A percentile compares a stretch with the other conserved stretches of the same genome.
phyloP scores from a whole-genome alignment of 2,888 invertebrate genomes.

The Mimumesa dahlbomi region DNA sequence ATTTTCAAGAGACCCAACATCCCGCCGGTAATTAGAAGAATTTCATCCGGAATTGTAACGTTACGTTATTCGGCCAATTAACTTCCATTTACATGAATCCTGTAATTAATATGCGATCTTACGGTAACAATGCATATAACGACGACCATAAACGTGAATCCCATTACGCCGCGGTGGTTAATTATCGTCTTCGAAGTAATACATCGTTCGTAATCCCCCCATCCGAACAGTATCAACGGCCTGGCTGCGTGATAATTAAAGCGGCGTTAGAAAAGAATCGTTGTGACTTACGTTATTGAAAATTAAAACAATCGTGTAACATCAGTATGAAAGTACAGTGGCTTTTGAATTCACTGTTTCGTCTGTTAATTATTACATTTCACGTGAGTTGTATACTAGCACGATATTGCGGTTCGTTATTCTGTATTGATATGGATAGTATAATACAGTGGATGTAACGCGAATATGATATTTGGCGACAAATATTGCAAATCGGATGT shows the following conservation, averaged over 20 bases:
- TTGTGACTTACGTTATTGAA: background rate
- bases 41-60: background rate
- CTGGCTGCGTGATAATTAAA: conserved; percentile 1
- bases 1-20: conserved; percentile 4
- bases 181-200: background rate
- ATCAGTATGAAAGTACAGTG: too few species aligned
- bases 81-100: conserved; percentile 3
- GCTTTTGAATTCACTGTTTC: too few species aligned
- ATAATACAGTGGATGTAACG: too few species aligned
- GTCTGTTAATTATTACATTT: too few species aligned
- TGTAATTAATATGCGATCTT: conserved; percentile 6
- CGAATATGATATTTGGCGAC: too few species aligned
- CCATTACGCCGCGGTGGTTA: background rate
- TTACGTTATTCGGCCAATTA: background rate
- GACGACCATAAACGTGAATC: background rate
- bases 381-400: too few species aligned
- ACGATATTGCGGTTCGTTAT: too few species aligned
- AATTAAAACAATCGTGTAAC: conserved; percentile 10
- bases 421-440: too few species aligned
- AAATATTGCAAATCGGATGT: background rate
- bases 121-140: background rate
- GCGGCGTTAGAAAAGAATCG: background rate
- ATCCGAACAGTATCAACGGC: background rate
- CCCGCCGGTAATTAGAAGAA: background rate
- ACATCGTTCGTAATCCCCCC: background rate